Evolutionary conservation across 1,140 invertebrate genomes (phyloP), one percentile per base, ranked within the genome.

Genomic region (Drosophila littoralis): DNA sequence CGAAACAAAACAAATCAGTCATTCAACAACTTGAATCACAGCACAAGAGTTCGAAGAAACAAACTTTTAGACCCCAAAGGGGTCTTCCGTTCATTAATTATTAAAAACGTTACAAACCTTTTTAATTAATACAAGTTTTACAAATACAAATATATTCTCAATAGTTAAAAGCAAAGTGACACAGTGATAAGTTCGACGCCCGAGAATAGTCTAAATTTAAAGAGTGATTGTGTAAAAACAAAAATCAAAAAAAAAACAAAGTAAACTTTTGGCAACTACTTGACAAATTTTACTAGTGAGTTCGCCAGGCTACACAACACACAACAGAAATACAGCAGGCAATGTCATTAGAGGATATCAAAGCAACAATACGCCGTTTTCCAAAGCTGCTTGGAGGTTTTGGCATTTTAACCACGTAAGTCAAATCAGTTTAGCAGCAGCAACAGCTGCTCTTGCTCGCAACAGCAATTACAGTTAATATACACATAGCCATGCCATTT

Each of bases 351-450:
- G 86, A 90, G 70, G 81, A 90, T 69, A 75, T 90, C 22, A 90
- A 81, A 72, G 52, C 73, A 65, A 90, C 78, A 46, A 33, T 91
- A 57, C 73, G 82, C 61, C 90, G 90, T 77, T 79, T 90, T 77
- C 81, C 81, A 45, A 91, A 91, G 66, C 66, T 90, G 64, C 51
- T 91, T 6, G 90, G 90, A 51, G 74, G 90, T 60, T 71, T 91
- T 77, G 90, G 90, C 52, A 75, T 91, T 15, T 72, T 91, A 40
- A 91, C 86, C 66, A 86, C 90, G 90, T 91, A 85, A 91, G 90
- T 86, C 33, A 43, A 55, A 36, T 8, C 9, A 9, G 6, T 57
- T 32, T 22, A 13, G 2, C 32, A 13, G 6, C 35, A 15, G 35
- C 33, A 59, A 67, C 46, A 66, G 52, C 48, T 67, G 63, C 40